Evolutionary conservation across 2,888 invertebrate species (phyloP), one percentile per base, ranked within the genome.

Genomic region (Gerris lacustris): DNA sequence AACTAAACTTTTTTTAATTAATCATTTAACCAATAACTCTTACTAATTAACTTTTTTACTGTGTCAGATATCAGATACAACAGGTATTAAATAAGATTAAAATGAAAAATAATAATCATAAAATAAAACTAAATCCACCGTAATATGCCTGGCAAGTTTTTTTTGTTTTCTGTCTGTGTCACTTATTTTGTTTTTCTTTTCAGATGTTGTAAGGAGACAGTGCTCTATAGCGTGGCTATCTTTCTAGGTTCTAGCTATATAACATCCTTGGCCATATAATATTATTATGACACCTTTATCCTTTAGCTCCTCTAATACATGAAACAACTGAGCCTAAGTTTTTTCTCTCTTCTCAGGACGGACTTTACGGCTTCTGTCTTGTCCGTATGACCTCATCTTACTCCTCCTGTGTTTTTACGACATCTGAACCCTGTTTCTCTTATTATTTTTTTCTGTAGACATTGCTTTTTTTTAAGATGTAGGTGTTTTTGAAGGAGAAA

Each of bases 141-240:
- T 55, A 5, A 55, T 55, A 55, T 55, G 55, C 15, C 5, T 15
- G 55, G 55, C 15, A 55, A 15, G 15, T 55, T 11, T 55, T 55
- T 55, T 55, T 31, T 31, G 31, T 31, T 31, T 31, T 31, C 31
- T 31, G 31, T 31, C 31, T 4, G 31, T 31, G 31, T 31, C 31
- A 31, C 31, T 31, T 31, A 31, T 31, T 15, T 55, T 55, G 55
- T 55, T 55, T 15, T 55, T 55, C 15, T 55, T 55, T 55, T 11
- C 55, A 55, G 55, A 55, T 55, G 55, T 55, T 55, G 55, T 55
- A 55, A 55, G 55, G 11, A 55, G 55, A 55, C 55, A 55, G 55
- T 9, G 55, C 15, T 55, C 31, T 31, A 31, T 11, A 15, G 55
- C 11, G 55, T 55, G 15, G 55, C 15, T 55, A 55, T 55, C 31